Evolutionary conservation across 2,113 vertebrate genomes (phyloP).

Genomic region (Hipposideros armiger): DNA sequence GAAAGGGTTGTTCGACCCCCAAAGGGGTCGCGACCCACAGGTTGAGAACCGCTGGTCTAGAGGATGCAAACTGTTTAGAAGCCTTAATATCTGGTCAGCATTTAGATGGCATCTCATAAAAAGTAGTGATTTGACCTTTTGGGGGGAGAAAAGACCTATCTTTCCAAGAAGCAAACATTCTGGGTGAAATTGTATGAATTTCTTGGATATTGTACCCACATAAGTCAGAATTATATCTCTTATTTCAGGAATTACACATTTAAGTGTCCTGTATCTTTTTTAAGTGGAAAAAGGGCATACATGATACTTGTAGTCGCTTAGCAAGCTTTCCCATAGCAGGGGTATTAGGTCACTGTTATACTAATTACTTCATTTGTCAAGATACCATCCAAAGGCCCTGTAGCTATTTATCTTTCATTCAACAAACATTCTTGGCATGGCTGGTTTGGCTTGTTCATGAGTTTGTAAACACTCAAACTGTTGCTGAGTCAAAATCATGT

Average conservation of each 20-base stretch:
- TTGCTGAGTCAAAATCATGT: background rate
- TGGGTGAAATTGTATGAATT: background rate
- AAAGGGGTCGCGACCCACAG: no score
- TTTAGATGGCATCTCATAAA: constrained; percentile 21
- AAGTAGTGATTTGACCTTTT: background rate
- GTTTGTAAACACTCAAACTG: background rate
- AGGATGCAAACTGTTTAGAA: background rate
- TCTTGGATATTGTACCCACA: background rate
- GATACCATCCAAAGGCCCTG: background rate
- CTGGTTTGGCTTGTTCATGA: background rate
- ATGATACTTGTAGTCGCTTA: constrained; percentile 19
- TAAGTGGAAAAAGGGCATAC: background rate
- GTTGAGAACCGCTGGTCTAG: no score
- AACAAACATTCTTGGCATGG: constrained; percentile 29
- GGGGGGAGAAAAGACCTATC: background rate
- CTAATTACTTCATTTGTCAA: constrained; percentile 65
- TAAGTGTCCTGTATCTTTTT: background rate
- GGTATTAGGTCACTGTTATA: background rate
- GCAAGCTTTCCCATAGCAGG: background rate
- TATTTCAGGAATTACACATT: background rate
- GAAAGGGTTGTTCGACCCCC: no score
- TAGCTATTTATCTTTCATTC: constrained; percentile 51
- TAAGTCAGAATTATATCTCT: background rate
- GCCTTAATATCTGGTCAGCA: background rate
- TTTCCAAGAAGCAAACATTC: background rate